Evolutionary conservation across 2,888 invertebrate genomes (phyloP).

Genomic region (Pyrochroa serraticornis): DNA sequence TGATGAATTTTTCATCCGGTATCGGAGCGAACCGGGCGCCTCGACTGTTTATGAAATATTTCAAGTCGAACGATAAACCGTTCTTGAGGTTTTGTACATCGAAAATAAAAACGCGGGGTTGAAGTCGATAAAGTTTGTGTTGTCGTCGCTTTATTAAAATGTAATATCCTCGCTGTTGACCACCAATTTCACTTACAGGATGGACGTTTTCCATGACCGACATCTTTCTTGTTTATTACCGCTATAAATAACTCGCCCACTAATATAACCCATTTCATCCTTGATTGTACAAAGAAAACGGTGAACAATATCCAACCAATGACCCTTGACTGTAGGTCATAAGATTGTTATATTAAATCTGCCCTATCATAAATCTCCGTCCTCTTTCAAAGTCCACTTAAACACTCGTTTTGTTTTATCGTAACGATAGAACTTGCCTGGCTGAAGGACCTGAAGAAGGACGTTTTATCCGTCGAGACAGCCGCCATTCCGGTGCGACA

Average conservation of each 20-base stretch:
- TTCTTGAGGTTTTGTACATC: background rate
- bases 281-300: constrained; percentile 31
- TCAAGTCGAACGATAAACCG: background rate
- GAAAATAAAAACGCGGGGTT: background rate
- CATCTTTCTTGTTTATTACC: constrained; percentile 24
- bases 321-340: constrained; percentile 36
- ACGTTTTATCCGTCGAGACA: too few relatives aligned
- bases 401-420: constrained; percentile 30
- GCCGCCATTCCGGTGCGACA: too few relatives aligned
- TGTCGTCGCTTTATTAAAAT: constrained; percentile 2
- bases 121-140: too few relatives aligned
- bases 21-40: background rate
- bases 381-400: constrained; percentile 31
- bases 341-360: constrained; percentile 38
- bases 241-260: constrained; percentile 31
- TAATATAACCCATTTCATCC: constrained; percentile 32
- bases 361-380: constrained; percentile 34
- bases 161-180: background rate
- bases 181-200: background rate
- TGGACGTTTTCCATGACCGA: background rate
- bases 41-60: constrained; percentile 5
- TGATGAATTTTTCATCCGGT: constrained; percentile 10
- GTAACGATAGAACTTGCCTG: constrained; percentile 15
- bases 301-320: constrained; percentile 35
- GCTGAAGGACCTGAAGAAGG: background rate